Conservation (phyloP, 2,888 invertebrate species). For the Anaspis maculata region DNA sequence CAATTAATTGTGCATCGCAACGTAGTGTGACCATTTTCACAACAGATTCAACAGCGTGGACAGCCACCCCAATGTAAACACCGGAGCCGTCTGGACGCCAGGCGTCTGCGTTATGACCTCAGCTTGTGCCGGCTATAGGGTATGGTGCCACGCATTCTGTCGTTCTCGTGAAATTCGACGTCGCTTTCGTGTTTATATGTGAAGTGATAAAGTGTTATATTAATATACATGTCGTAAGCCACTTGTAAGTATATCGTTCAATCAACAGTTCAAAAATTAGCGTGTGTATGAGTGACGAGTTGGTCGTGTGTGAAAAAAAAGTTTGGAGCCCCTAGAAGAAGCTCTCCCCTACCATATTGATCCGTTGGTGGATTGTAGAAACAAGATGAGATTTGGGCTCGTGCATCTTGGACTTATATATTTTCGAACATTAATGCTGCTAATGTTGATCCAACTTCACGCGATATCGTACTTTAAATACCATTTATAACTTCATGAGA, state of each 20-base stretch:
- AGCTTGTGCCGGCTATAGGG: slow-evolving; percentile 6
- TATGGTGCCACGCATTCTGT: slow-evolving; percentile 15
- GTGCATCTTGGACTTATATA: not conserved
- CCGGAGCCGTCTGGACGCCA: slow-evolving; percentile 1
- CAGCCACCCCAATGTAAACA: too few species aligned
- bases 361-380: slow-evolving; percentile 5
- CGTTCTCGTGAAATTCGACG: slow-evolving; percentile 2
- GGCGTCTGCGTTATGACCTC: slow-evolving; percentile 20
- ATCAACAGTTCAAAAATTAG: too few species aligned
- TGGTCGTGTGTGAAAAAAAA: too few species aligned
- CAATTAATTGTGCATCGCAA: too few species aligned
- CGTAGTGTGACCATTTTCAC: too few species aligned
- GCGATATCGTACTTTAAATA: too few species aligned
- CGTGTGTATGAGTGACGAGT: too few species aligned
- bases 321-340: too few species aligned
- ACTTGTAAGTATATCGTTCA: slow-evolving; percentile 5
- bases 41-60: too few species aligned
- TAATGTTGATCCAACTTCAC: slow-evolving; percentile 6
- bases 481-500: too few species aligned
- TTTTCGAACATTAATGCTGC: not conserved
- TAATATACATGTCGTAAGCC: slow-evolving; percentile 2
- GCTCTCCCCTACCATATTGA: slow-evolving; percentile 10
- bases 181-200: slow-evolving; percentile 10
- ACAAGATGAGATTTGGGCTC: slow-evolving; percentile 4
- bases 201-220: slow-evolving; percentile 4